Evolutionary conservation across 2,113 vertebrate genomes (phyloP).

Genomic region (Eira barbara): DNA sequence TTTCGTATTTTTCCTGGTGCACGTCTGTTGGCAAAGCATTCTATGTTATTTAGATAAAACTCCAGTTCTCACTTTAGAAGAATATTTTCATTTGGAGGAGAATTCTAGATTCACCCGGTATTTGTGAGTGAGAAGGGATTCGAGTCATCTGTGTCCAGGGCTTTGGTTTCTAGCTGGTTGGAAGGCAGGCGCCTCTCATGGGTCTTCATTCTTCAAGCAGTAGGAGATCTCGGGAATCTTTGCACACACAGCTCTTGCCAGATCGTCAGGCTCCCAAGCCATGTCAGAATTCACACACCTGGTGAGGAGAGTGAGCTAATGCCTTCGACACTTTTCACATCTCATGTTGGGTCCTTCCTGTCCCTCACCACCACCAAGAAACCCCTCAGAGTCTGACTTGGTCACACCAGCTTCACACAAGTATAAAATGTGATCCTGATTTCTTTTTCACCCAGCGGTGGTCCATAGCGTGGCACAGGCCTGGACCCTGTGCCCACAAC

Average conservation of each 20-base stretch:
- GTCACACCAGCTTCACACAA: too few relatives aligned
- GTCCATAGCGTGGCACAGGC: not conserved
- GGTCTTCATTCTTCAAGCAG: too few relatives aligned
- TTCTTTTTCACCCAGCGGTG: not conserved
- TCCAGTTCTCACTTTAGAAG: not conserved
- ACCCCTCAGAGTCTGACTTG: not conserved
- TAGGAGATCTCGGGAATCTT: fast-evolving
- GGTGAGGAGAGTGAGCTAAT: not conserved
- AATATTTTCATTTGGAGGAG: not conserved
- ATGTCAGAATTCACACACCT: not conserved
- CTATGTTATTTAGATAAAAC: not conserved
- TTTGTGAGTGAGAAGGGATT: not conserved
- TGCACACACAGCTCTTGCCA: not conserved
- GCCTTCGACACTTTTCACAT: not conserved
- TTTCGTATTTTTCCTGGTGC: not conserved
- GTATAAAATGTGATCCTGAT: fast-evolving
- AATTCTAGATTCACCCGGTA: not conserved
- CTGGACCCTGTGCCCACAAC: too few relatives aligned
- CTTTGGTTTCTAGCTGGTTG: not conserved
- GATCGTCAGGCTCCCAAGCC: fast-evolving
- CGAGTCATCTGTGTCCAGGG: too few relatives aligned
- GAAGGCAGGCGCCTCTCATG: not conserved
- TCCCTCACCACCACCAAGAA: not conserved
- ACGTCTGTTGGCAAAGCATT: not conserved
- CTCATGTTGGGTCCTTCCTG: too few relatives aligned